Evolutionary conservation across 2,888 invertebrate species (phyloP).

Genomic region (Scaptomyza reducta): DNA sequence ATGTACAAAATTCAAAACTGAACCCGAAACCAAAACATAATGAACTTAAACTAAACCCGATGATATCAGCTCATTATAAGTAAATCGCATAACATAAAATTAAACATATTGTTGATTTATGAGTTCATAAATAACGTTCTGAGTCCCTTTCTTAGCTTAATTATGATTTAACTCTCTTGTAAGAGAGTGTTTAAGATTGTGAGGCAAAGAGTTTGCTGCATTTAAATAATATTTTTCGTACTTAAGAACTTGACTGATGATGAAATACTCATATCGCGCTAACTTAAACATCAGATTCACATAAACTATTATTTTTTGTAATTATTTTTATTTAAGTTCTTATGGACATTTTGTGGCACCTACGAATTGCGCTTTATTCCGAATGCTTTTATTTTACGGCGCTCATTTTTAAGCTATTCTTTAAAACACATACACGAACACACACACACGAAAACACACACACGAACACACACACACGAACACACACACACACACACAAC

Average conservation of each 20-base stretch:
- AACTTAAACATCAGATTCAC: constrained; percentile 19
- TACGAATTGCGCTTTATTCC: constrained; percentile 23
- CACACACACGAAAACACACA: constrained; percentile 29
- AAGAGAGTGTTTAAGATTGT: constrained; percentile 1
- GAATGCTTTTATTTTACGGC: constrained; percentile 28
- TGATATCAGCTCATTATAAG: constrained; percentile 14
- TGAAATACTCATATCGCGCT: neutral
- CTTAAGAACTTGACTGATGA: constrained; percentile 5
- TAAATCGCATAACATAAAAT: constrained; percentile 1
- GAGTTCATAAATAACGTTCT: neutral
- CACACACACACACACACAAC: constrained; percentile 34
- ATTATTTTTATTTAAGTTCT: neutral
- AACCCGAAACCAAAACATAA: constrained; percentile 8
- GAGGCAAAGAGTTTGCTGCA: constrained; percentile 9
- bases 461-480: constrained; percentile 29
- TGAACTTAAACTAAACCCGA: constrained; percentile 4
- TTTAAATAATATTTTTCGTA: constrained; percentile 1
- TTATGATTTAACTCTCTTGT: neutral
- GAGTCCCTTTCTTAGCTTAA: neutral
- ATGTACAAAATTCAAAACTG: constrained; percentile 47
- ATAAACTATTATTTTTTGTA: constrained; percentile 9
- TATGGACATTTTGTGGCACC: constrained; percentile 20
- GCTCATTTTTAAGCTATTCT: constrained; percentile 49
- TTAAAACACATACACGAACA: constrained; percentile 40
- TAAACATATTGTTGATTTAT: constrained; percentile 1